phyloP scores from a whole-genome alignment of 1,140 invertebrate genomes.

The Sitodiplosis mosellana region DNA sequence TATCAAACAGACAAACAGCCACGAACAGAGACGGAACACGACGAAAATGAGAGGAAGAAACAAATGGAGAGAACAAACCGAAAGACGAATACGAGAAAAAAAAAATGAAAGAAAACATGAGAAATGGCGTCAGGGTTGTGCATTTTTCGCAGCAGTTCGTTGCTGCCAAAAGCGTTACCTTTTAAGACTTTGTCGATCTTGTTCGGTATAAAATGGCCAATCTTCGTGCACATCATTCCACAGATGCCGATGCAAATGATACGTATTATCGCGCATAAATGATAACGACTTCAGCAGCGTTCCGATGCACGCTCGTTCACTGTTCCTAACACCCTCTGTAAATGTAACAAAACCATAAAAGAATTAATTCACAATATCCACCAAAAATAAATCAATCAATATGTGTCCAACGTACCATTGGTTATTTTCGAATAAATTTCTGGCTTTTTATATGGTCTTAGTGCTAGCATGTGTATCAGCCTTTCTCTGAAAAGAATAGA shows the following conservation, averaged over 20 bases:
- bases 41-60: too few species aligned
- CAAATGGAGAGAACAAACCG: too few species aligned
- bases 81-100: too few species aligned
- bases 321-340: constrained; percentile 74
- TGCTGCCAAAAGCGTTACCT: constrained; percentile 35
- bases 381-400: neutral
- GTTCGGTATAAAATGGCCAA: constrained; percentile 83
- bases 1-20: too few species aligned
- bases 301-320: constrained; percentile 53
- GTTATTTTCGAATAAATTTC: constrained; percentile 63
- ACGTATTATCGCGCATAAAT: constrained; percentile 67
- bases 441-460: constrained; percentile 82
- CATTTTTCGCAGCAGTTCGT: too few species aligned
- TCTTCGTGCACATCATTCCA: constrained; percentile 89
- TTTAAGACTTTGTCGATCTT: constrained; percentile 71
- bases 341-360: constrained; percentile 9
- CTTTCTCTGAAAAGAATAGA: constrained; percentile 55
- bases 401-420: constrained; percentile 39
- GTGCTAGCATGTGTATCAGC: constrained; percentile 78
- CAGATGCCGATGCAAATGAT: constrained; percentile 60
- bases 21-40: too few species aligned
- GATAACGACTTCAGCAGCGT: constrained; percentile 62
- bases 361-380: too few species aligned
- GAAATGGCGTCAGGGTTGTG: too few species aligned
- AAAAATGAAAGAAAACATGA: too few species aligned